Evolutionary conservation across 2,113 vertebrate species (phyloP), one percentile per base, ranked within the genome.

Genomic region (Saccopteryx bilineata): DNA sequence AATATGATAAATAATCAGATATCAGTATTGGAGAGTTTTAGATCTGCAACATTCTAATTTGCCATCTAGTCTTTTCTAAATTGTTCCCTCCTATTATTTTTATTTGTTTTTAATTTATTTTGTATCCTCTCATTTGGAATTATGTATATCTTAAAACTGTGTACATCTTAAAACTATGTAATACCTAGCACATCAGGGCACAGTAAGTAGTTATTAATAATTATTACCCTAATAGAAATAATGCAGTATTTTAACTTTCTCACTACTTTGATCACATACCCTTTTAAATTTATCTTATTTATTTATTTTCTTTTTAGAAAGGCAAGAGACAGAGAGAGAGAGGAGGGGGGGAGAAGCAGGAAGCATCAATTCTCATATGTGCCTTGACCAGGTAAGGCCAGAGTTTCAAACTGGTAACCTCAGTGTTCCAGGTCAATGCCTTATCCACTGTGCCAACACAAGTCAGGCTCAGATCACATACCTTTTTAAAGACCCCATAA

Each of bases 171-270:
- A 72, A 68, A 78, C 52, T 93, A 21, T 79, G 33, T 1, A 92
- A 48, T 74, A 91, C 9, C 15, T 93, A 95, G n/a, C 9, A 81
- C 6, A 31, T 87, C 6, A 63, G 6, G 56, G 5, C 9, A 85
- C 39, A 96, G 17, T 72, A 97, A 89, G 61, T 78, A 83, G 81
- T 94, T 87, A 84, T 90, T 96, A 78, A 74, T 95, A 15, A 84
- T 91, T 80, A 75, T 28, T 61, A 54, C 82, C 54, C 31, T 80
- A 78, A 61, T 69, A 58, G 18, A 56, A 66, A 46, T 94, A 31
- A 69, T 79, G 24, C 33, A 61, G 28, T 50, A 92, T 74, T 87
- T 93, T 97, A 90, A 82, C 21, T 91, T 80, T 52, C 9, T 71
- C 31, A 65, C 68, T 58, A 50, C 46, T 93, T 91, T 96, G 48